phyloP scores from a whole-genome alignment of 2,113 vertebrate genomes.

The Dicaeum eximium region DNA sequence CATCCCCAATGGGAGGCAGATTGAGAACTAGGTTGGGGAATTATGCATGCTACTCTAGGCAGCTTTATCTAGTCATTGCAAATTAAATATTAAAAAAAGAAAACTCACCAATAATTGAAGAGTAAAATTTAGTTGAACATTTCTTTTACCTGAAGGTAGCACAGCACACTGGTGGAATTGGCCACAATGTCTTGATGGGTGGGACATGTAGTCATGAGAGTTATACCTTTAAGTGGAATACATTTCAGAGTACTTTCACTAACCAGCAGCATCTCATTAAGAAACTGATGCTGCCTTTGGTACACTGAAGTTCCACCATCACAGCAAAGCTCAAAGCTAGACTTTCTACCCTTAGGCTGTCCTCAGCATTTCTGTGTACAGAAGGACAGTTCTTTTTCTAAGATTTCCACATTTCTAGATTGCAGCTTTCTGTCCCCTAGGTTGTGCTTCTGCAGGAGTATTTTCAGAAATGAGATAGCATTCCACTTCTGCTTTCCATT shows the following conservation, averaged over 20 bases:
- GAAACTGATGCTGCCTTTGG: neutral
- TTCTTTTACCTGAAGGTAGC: neutral
- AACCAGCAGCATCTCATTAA: neutral
- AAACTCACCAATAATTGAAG: neutral
- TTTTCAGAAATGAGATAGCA: neutral
- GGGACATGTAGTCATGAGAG: neutral
- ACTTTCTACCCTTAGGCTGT: neutral
- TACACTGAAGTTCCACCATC: neutral
- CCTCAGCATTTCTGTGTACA: neutral
- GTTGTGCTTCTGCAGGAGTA: neutral
- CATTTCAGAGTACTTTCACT: neutral
- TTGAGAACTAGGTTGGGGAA: fast-evolving
- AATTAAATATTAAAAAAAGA: neutral
- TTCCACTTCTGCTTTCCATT: neutral
- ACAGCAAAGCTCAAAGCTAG: neutral
- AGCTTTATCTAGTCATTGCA: neutral
- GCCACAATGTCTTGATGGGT: neutral
- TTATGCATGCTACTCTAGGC: neutral
- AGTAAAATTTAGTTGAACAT: neutral
- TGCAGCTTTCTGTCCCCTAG: neutral
- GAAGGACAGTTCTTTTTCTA: neutral
- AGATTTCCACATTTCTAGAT: neutral
- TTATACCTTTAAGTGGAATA: neutral
- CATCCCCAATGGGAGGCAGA: neutral
- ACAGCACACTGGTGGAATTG: neutral